Conservation (phyloP, 2,113 vertebrate species). For the Delphinus delphis region DNA sequence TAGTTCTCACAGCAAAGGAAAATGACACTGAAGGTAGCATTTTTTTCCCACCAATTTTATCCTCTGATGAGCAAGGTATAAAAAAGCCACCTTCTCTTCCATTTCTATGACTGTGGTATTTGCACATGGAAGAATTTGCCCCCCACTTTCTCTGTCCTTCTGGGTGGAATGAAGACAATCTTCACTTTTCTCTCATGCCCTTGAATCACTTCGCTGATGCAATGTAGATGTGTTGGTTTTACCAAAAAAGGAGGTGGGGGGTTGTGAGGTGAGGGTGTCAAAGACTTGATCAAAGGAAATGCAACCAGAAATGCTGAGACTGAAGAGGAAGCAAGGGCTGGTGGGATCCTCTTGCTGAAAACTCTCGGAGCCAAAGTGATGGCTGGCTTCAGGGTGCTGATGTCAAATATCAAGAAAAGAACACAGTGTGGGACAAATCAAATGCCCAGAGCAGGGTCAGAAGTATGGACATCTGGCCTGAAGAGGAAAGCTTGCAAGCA, state of each 20-base stretch:
- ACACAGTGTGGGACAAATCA: not conserved
- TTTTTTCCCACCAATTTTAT: not conserved
- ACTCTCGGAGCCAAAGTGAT: not conserved
- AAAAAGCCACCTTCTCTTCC: not conserved
- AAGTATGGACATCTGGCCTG: not conserved
- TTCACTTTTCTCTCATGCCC: not conserved
- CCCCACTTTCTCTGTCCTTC: not conserved
- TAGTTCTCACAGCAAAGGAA: slow-evolving; percentile 22
- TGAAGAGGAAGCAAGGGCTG: not conserved
- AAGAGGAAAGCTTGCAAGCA: not conserved
- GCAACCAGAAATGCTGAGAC: not conserved
- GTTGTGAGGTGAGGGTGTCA: not conserved
- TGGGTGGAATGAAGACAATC: not conserved
- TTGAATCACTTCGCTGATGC: not conserved
- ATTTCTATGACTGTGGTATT: not conserved
- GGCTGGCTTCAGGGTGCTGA: not conserved
- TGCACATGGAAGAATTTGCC: not conserved
- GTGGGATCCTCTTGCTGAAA: not conserved
- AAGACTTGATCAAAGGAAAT: not conserved
- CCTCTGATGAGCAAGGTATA: not conserved
- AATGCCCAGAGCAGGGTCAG: not conserved
- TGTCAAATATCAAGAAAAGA: not conserved
- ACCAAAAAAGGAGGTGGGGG: not conserved
- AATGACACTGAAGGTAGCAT: not conserved
- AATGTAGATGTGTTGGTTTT: not conserved